Percentiles rank a stretch among this genome's conserved stretches.
phyloP scores from a whole-genome alignment of 1,140 invertebrate genomes.

The Drosophila orena region DNA sequence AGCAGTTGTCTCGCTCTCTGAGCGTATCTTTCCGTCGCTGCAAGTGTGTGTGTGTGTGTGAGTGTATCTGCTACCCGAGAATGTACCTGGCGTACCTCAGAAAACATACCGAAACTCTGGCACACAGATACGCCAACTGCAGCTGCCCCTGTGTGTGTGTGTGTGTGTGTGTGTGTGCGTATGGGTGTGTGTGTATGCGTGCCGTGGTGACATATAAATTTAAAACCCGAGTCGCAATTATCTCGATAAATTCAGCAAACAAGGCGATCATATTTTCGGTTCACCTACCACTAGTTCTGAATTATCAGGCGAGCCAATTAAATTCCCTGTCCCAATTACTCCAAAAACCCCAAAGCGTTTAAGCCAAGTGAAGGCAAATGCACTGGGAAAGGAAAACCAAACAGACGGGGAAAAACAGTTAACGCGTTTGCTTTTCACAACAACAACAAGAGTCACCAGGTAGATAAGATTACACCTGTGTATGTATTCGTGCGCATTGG shows the following conservation, averaged over 20 bases:
- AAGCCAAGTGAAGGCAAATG: conserved; percentile 36
- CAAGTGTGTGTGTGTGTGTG: conserved; percentile 3
- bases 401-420: conserved; percentile 30
- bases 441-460: conserved; percentile 41
- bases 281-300: conserved; percentile 8
- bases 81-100: conserved; percentile 58
- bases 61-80: conserved; percentile 5
- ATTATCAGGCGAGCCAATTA: conserved; percentile 25
- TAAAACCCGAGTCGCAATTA: conserved; percentile 70
- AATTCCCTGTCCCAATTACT: background rate
- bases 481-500: conserved; percentile 15
- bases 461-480: conserved; percentile 73
- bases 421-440: conserved; percentile 48
- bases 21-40: conserved; percentile 36
- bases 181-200: conserved; percentile 6
- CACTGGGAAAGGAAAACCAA: conserved; percentile 33
- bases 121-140: conserved; percentile 20
- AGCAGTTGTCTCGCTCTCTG: conserved; percentile 31
- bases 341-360: background rate
- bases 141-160: conserved; percentile 34
- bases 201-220: conserved; percentile 68
- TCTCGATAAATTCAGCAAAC: conserved; percentile 46
- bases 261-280: conserved; percentile 9
- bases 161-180: no score
- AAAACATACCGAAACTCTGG: conserved; percentile 49